Evolutionary conservation across 2,888 invertebrate species (phyloP), one percentile per base, ranked within the genome.

Genomic region (Hetaerina titia): DNA sequence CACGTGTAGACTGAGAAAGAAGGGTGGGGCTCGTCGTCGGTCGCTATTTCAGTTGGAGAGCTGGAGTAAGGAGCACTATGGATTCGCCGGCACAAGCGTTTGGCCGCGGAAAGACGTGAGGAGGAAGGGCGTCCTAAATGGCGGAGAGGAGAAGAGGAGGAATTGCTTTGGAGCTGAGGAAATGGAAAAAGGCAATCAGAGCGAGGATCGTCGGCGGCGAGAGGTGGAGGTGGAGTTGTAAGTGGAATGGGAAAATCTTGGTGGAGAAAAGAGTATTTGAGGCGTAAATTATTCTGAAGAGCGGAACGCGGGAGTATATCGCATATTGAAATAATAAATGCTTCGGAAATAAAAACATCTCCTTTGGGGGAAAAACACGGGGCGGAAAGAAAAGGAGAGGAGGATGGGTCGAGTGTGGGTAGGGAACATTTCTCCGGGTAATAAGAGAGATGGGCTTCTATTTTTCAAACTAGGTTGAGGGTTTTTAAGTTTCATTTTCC

Each of bases 401-500:
- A 81, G 31, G 8, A 81, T 31, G 5, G 19, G 9, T 25, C 1
- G 63, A 90, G 56, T n/a, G 64, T 22, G 56, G 45, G 90, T 45
- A 31, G 7, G 64, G 69, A 92, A 56, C 56, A 22, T 57, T 56
- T 92, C 92, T 74, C 56, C 69, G 74, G 74, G 69, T 92, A 92
- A 92, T 92, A 69, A 92, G 92, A n/a, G 90, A 64, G 31, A 90
- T 69, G 92, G 57, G 69, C 22, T 81, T 74, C 45, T 90, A 90
- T 90, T 92, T 92, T 92, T 92, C 69, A 92, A 92, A 92, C 92
- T 92, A 74, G 69, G 92, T 74, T 92, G 92, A 92, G 74, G 69
- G 92, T 92, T 92, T 92, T 74, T 92, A 90, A 90, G 90, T 90
- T 92, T 74, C 92, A 74, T 92, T 74, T 92, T 92, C 69, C 92